Conservation (phyloP, 2,797 vertebrate species). For the Sebastes miniatus region DNA sequence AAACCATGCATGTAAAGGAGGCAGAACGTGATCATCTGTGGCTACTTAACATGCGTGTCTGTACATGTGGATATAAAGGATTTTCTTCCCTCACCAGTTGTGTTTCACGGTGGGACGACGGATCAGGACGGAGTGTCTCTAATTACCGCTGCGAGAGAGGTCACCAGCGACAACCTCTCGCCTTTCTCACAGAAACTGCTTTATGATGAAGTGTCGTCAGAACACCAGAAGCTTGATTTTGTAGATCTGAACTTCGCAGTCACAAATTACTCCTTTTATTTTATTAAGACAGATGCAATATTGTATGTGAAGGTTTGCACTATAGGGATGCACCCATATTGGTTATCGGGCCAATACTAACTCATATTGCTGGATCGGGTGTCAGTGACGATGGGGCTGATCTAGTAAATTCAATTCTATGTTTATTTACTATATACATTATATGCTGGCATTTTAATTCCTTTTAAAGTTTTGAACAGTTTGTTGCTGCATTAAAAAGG, state of each 20-base stretch:
- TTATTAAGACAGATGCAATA: neutral
- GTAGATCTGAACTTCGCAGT: neutral
- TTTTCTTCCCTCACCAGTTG: neutral
- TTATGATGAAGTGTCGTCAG: slow-evolving; percentile 6
- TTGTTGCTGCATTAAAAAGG: neutral
- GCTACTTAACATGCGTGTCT: neutral
- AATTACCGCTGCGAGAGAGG: slow-evolving; percentile 57
- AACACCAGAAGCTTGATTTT: neutral
- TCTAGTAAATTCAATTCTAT: neutral
- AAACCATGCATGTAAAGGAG: slow-evolving; percentile 3
- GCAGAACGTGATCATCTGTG: neutral
- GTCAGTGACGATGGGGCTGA: neutral
- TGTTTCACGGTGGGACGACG: slow-evolving; percentile 6
- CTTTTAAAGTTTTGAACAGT: neutral
- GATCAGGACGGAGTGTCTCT: slow-evolving; percentile 47
- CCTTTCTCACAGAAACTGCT: slow-evolving; percentile 8
- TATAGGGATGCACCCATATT: neutral
- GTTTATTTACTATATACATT: neutral
- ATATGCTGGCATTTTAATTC: neutral
- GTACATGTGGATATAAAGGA: slow-evolving; percentile 3
- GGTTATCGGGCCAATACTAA: too few relatives aligned
- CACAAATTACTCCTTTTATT: neutral
- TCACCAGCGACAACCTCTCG: slow-evolving; percentile 35
- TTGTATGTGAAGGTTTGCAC: neutral
- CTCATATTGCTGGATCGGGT: neutral